Conservation (phyloP, 2,888 invertebrate species). For the Vanessa cardui region DNA sequence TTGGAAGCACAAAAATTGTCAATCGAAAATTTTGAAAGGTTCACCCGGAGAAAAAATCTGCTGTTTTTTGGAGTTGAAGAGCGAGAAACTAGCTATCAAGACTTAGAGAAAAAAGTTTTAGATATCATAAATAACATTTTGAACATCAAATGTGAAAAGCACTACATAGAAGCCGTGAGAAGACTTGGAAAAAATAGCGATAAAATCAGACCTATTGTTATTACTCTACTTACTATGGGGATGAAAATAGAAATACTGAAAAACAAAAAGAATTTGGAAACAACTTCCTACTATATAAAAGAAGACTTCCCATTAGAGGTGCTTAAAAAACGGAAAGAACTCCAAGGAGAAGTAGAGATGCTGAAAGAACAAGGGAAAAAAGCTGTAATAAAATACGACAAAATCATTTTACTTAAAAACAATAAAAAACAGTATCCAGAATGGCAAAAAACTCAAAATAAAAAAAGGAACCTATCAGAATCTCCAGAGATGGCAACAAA, state of each 20-base stretch:
- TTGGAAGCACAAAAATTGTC: not conserved
- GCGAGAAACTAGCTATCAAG: not conserved
- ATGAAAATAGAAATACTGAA: constrained; percentile 35
- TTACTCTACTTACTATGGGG: constrained; percentile 34
- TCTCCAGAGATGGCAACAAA: not conserved
- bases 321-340: constrained; percentile 35
- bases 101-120: constrained; percentile 16
- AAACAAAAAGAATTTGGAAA: constrained; percentile 31
- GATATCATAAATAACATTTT: constrained; percentile 38
- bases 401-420: constrained; percentile 23
- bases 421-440: constrained; percentile 4
- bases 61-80: not conserved
- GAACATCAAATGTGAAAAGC: constrained; percentile 21
- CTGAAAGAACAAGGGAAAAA: constrained; percentile 27
- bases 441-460: not conserved
- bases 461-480: not conserved
- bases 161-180: constrained; percentile 3
- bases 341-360: constrained; percentile 23
- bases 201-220: constrained; percentile 37
- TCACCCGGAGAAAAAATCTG: not conserved
- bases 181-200: constrained; percentile 40
- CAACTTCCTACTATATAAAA: constrained; percentile 31
- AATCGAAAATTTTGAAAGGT: not conserved
- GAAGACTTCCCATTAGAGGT: constrained; percentile 35
- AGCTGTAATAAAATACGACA: constrained; percentile 35